These are phyloP conservation scores for Amphipoea oculea DNA, from an alignment of 2,888 invertebrate genomes.

Conservation along the genomic window DNA sequence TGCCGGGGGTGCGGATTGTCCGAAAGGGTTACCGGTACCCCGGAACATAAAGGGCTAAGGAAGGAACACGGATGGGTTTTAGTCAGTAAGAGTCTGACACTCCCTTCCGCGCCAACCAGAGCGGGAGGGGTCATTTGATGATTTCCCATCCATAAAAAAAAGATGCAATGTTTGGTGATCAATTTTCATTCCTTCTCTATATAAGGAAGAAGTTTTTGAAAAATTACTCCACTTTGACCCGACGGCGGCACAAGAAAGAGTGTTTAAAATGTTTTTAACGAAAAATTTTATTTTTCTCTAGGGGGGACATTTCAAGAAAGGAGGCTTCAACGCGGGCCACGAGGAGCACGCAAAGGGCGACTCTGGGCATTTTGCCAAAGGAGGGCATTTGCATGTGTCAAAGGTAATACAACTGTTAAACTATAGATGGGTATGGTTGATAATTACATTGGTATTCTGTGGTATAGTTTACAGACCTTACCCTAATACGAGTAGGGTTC, in stretches of 20 bases:
- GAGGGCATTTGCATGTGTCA: constrained; percentile 88
- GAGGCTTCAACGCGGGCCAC: constrained; percentile 87
- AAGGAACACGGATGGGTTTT: too few relatives aligned
- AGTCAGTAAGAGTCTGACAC: too few relatives aligned
- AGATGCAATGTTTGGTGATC: not conserved
- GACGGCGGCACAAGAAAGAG: not conserved
- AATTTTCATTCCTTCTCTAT: not conserved
- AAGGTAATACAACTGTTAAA: constrained; percentile 79
- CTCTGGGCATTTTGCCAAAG: constrained; percentile 89
- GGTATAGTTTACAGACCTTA: not conserved
- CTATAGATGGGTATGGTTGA: not conserved
- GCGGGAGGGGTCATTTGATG: too few relatives aligned
- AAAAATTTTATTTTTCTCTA: constrained; percentile 66
- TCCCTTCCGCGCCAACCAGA: too few relatives aligned
- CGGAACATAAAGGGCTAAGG: too few relatives aligned
- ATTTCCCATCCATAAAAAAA: too few relatives aligned
- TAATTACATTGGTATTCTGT: not conserved
- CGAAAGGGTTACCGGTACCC: too few relatives aligned
- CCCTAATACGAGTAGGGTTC: not conserved
- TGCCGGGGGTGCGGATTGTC: too few relatives aligned
- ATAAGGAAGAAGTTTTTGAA: not conserved
- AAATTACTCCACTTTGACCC: too few relatives aligned
- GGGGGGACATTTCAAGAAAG: constrained; percentile 91
- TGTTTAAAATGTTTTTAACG: not conserved
- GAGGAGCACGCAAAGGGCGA: constrained; percentile 90